Evolutionary conservation across 2,888 invertebrate genomes (phyloP).

Genomic region (Seira sanloemensis): DNA sequence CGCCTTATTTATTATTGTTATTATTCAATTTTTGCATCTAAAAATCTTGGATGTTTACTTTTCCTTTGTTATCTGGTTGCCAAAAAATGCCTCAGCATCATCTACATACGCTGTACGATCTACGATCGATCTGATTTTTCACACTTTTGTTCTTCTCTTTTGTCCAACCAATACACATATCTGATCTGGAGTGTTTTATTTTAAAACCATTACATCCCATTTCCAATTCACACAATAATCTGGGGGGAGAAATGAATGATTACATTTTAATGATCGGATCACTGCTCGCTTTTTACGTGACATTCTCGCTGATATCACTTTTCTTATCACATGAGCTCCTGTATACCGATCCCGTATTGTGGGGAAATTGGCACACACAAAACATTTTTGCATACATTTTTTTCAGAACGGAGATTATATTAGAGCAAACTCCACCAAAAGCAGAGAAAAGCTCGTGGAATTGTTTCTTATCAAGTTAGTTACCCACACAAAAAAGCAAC

Average conservation of each 20-base stretch:
- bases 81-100: not conserved
- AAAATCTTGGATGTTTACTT: too few species aligned
- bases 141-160: not conserved
- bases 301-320: slow-evolving; percentile 44
- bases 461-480: slow-evolving; percentile 48
- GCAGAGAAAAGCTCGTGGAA: not conserved
- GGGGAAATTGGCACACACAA: slow-evolving; percentile 12
- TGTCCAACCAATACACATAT: too few species aligned
- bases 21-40: too few species aligned
- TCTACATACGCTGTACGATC: not conserved
- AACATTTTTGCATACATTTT: not conserved
- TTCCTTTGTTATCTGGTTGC: too few species aligned
- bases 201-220: not conserved
- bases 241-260: not conserved
- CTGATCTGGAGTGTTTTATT: not conserved
- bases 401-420: slow-evolving; percentile 40
- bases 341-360: not conserved
- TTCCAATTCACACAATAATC: not conserved
- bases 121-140: not conserved
- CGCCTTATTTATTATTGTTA: too few species aligned
- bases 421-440: slow-evolving; percentile 37
- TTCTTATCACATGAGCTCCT: slow-evolving; percentile 41
- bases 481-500: slow-evolving; percentile 6
- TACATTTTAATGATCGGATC: not conserved
- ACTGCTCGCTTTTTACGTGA: slow-evolving; percentile 43